phyloP scores from a whole-genome alignment of 1,140 invertebrate genomes.

The Macrosteles quadrilineatus region DNA sequence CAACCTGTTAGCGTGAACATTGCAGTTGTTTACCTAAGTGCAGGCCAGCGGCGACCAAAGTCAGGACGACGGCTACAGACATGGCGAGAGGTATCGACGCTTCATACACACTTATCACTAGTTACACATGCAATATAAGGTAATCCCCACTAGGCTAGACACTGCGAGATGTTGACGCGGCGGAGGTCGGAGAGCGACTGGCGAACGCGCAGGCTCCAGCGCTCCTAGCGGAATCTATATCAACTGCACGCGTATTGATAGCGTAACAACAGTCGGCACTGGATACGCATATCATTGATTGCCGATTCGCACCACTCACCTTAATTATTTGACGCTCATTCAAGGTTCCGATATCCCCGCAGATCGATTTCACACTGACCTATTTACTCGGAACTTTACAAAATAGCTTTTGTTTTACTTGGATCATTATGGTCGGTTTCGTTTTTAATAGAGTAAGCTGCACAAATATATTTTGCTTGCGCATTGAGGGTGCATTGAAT shows the following conservation, averaged over 20 bases:
- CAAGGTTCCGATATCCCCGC: too few species aligned
- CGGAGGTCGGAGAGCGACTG: neutral
- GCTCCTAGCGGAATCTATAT: slow-evolving; percentile 7
- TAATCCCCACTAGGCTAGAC: slow-evolving; percentile 19
- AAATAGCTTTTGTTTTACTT: too few species aligned
- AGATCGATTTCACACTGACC: too few species aligned
- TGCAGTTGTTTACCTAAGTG: neutral
- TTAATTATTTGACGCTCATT: neutral
- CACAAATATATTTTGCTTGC: too few species aligned
- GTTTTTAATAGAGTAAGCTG: too few species aligned
- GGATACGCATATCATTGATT: neutral
- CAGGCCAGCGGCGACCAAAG: neutral
- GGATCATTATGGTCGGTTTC: too few species aligned
- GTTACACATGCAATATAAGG: neutral
- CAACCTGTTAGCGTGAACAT: neutral
- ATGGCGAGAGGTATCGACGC: slow-evolving; percentile 7
- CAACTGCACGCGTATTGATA: neutral
- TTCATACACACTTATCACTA: slow-evolving; percentile 15
- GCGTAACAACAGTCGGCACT: neutral
- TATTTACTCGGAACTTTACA: too few species aligned
- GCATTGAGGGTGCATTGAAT: too few species aligned
- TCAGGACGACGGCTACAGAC: slow-evolving; percentile 2
- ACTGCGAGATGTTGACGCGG: neutral
- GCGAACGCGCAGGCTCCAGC: neutral
- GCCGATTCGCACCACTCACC: neutral